These are phyloP conservation scores for Carcina quercana DNA, from an alignment of 2,888 invertebrate species.

Conservation along the genomic window DNA sequence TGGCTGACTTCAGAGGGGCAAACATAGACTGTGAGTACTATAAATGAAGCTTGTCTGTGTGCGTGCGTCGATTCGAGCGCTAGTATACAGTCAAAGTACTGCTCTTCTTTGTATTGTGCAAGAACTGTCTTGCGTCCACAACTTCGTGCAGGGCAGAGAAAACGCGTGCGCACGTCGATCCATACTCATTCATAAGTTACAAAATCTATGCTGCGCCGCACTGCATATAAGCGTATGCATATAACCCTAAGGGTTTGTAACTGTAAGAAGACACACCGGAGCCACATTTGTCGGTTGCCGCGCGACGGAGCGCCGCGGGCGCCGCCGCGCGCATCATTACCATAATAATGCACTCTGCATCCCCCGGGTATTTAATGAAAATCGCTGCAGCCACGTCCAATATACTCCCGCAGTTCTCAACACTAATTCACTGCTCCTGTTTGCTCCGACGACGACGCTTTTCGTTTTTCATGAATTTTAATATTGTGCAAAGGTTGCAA, in stretches of 20 bases:
- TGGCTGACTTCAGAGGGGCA: too few species aligned
- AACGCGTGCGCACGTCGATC: too few species aligned
- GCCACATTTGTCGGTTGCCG: not conserved
- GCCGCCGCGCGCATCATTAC: conserved; percentile 33
- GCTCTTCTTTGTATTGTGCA: not conserved
- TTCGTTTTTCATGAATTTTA: conserved; percentile 3
- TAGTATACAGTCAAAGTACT: not conserved
- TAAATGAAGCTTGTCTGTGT: not conserved
- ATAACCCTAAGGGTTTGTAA: too few species aligned
- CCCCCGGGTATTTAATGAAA: conserved; percentile 45
- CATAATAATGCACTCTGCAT: conserved; percentile 49
- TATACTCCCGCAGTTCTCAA: conserved; percentile 4
- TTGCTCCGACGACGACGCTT: conserved; percentile 8
- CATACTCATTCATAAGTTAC: too few species aligned
- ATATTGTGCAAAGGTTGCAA: conserved; percentile 1
- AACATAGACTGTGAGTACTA: not conserved
- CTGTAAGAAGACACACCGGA: too few species aligned
- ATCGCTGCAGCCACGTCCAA: conserved; percentile 28
- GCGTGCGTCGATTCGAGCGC: not conserved
- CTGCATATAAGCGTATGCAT: too few species aligned
- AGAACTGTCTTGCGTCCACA: too few species aligned
- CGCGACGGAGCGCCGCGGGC: conserved; percentile 29
- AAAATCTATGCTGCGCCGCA: too few species aligned
- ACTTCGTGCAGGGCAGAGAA: too few species aligned
- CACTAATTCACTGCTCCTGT: conserved; percentile 3